Conservation (phyloP, 2,113 vertebrate species). For the Macrotis lagotis region DNA sequence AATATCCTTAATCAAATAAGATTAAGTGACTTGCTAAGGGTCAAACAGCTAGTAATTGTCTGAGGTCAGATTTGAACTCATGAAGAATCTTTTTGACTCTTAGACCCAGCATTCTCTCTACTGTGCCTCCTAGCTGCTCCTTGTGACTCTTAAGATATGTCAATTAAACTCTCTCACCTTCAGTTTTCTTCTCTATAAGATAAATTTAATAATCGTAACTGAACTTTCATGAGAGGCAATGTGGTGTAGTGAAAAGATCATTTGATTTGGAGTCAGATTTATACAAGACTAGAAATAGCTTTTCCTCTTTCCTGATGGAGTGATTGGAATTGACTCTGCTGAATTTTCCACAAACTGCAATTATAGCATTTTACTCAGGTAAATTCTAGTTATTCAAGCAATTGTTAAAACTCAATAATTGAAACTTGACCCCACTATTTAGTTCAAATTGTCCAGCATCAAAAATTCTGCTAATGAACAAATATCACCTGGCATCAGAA, state of each 20-base stretch:
- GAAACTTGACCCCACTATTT: background rate
- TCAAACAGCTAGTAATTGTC: background rate
- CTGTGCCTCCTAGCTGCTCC: background rate
- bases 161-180: background rate
- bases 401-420: background rate
- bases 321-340: background rate
- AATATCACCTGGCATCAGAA: background rate
- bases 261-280: background rate
- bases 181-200: background rate
- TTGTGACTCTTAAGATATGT: background rate
- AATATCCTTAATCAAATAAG: background rate
- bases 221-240: background rate
- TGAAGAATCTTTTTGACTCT: background rate
- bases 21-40: background rate
- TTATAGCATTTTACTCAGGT: background rate
- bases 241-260: background rate
- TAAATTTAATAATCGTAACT: background rate
- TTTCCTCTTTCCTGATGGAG: background rate
- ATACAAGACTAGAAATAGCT: background rate
- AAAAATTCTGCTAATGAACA: background rate
- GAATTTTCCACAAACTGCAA: background rate
- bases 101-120: background rate
- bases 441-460: background rate
- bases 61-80: background rate
- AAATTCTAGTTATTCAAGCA: background rate